Percentiles rank a stretch among this genome's conserved stretches.
phyloP scores from a whole-genome alignment of 2,888 invertebrate genomes.

The Rhamphomyia laevipes region DNA sequence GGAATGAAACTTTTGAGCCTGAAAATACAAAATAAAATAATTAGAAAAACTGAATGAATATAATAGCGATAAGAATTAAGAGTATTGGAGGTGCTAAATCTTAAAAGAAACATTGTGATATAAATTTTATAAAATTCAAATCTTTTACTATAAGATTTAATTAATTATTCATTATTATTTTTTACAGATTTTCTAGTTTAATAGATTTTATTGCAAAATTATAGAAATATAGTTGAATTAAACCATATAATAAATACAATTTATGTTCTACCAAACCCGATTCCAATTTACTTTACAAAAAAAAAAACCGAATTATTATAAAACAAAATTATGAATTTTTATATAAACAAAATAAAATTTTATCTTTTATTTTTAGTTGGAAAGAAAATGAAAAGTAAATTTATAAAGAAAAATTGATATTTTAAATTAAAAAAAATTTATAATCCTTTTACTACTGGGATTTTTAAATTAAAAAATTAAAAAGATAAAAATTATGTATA shows the following conservation, averaged over 20 bases:
- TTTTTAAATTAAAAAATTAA: slow-evolving; percentile 5
- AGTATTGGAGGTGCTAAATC: slow-evolving; percentile 32
- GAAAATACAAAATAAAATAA: not conserved
- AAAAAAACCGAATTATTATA: no score
- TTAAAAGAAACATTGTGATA: slow-evolving; percentile 39
- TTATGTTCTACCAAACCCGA: no score
- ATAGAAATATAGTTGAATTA: no score
- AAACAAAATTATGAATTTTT: no score
- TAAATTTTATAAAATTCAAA: slow-evolving; percentile 15
- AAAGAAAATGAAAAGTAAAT: not conserved
- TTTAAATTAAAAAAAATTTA: no score
- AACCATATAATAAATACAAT: no score
- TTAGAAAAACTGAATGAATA: slow-evolving; percentile 14
- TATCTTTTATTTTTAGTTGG: not conserved
- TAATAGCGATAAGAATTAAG: slow-evolving; percentile 7
- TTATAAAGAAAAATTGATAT: not conserved
- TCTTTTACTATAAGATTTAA: no score
- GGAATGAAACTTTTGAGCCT: not conserved
- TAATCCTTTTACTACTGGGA: no score
- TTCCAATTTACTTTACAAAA: no score
- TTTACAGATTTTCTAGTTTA: no score
- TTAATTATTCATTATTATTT: no score
- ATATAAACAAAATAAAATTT: slow-evolving; percentile 9
- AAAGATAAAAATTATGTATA: slow-evolving; percentile 18
- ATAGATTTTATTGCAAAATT: no score